Conservation (phyloP, 2,113 vertebrate species). For the Butorides virescens region DNA sequence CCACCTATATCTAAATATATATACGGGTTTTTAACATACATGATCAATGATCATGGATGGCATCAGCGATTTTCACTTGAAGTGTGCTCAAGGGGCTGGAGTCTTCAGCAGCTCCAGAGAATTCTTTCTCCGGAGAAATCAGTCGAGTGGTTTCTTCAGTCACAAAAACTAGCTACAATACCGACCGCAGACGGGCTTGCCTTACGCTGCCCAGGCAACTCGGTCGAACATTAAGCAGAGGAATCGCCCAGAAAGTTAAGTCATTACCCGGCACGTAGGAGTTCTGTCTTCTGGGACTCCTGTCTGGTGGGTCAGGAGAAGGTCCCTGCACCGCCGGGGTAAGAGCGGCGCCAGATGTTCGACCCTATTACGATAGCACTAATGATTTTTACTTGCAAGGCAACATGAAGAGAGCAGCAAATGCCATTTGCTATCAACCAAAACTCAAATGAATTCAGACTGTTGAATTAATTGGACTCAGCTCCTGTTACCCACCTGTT, state of each 20-base stretch:
- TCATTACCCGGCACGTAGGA: not conserved
- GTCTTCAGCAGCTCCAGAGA: not conserved
- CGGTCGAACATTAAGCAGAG: rapidly evolving
- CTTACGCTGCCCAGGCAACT: not conserved
- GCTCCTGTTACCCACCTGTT: not conserved
- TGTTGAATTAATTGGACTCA: not conserved
- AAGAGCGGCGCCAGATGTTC: not conserved
- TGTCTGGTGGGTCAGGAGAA: not conserved
- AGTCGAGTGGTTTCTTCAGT: not conserved
- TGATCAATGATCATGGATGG: not conserved
- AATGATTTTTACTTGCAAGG: not conserved
- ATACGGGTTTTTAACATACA: rapidly evolving
- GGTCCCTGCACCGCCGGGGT: not conserved
- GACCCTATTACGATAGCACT: rapidly evolving
- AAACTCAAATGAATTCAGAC: not conserved
- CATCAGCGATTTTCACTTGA: not conserved
- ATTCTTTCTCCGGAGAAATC: not conserved
- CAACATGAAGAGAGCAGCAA: not conserved
- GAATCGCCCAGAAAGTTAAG: not conserved
- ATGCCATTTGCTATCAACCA: not conserved
- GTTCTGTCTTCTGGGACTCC: not conserved
- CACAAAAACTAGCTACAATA: not conserved
- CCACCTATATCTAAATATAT: not conserved
- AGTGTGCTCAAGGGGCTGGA: not conserved
- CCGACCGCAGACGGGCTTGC: rapidly evolving